Base-by-base conservation (phyloP, 2,888 invertebrate genomes). In the Rhabditoides inermis region DNA sequence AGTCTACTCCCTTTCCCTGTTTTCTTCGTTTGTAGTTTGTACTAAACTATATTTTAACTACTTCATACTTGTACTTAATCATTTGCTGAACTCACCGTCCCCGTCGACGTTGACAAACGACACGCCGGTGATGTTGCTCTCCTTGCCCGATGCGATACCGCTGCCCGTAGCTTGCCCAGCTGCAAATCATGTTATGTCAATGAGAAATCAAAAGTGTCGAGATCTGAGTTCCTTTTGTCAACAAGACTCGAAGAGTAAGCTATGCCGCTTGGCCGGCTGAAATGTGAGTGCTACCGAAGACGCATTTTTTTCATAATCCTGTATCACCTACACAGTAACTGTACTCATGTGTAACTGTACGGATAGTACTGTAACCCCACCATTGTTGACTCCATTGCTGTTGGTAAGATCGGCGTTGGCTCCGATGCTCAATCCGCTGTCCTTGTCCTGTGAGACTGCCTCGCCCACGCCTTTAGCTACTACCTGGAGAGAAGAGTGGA, bases 81-180 rank as follows among this genome's bases (percentile, higher is more conserved):
- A n/a, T n/a, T n/a, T n/a, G n/a, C n/a, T n/a, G n/a, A n/a, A n/a
- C n/a, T n/a, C n/a, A n/a, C 51, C 47, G 2, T 39, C 23, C 1
- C 56, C 58, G 27, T 58, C 49, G 7, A 63, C 50, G 2, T 49
- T 48, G 15, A 61, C 45, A 28, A 56, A 58, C 20, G 50, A 49
- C 4, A 47, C 51, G 4, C 65, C 65, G 0, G 61, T 58, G 18
- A 65, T 47, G 44, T 60, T 65, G 30, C 52, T 63, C 35, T 55
- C 44, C n/a, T 54, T 48, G 15, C 65, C 65, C 28, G 26, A 49
- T 5, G 58, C 63, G 12, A 22, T 39, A 27, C 65, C 65, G 15
- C 45, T 36, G 2, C 60, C 60, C 10, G 42, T 55, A 6, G 63
- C 56, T 3, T 42, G 45, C 6, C 56, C 62, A 40, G 47, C 58